Conservation (phyloP, 2,888 invertebrate species). For the Tinea semifulvella region DNA sequence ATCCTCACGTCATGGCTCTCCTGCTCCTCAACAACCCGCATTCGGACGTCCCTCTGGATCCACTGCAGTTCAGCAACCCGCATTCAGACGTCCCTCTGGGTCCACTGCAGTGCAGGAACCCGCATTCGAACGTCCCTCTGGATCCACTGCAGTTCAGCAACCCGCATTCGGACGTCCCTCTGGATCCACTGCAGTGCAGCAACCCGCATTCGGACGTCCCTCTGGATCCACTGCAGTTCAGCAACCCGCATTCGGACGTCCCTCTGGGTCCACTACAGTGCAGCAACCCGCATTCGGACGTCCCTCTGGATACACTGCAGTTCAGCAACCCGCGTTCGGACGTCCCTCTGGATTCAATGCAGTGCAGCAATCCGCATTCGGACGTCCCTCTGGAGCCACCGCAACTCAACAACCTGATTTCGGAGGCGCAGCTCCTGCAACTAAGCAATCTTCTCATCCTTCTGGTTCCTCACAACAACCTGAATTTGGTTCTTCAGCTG, state of each 20-base stretch:
- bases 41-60: neutral
- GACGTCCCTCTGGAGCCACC: no score
- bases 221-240: neutral
- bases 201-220: neutral
- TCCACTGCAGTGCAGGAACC: neutral
- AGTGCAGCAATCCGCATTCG: no score
- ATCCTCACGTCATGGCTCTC: neutral
- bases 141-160: neutral
- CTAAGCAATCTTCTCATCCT: conserved; percentile 1
- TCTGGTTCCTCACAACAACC: conserved; percentile 20
- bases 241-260: neutral
- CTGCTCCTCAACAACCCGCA: neutral
- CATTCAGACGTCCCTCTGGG: neutral
- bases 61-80: neutral
- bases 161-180: neutral
- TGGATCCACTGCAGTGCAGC: neutral
- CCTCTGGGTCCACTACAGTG: neutral
- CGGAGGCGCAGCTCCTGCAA: neutral
- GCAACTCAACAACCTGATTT: neutral
- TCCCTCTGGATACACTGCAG: no score
- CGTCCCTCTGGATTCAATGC: no score
- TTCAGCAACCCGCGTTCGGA: no score
- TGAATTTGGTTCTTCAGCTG: conserved; percentile 8
- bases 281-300: neutral
- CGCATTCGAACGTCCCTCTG: conserved; percentile 20